phyloP scores from a whole-genome alignment of 92 coral and sea anemone genomes.

The Isaurus tuberculatus region DNA sequence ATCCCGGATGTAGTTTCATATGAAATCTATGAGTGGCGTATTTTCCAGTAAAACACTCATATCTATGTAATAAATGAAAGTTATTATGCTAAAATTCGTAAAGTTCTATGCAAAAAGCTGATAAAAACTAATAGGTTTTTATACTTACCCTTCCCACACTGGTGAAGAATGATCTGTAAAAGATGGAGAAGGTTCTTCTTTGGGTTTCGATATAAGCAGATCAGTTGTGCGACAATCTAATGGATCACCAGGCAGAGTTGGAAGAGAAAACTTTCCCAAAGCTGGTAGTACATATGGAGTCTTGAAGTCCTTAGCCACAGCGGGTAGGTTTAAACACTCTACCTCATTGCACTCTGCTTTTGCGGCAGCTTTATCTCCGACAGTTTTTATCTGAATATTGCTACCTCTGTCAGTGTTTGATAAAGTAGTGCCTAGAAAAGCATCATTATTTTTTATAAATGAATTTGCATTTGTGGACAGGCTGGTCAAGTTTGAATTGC shows the following conservation, averaged over 20 bases:
- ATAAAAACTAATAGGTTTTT: not conserved
- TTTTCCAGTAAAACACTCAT: too few relatives aligned
- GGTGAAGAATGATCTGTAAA: constrained; percentile 37
- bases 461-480: constrained; percentile 17
- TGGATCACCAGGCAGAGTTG: constrained; percentile 74
- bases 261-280: constrained; percentile 60
- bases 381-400: not conserved
- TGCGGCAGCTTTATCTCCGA: not conserved
- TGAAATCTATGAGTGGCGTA: too few relatives aligned
- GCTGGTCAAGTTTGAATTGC: constrained; percentile 22
- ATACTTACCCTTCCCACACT: constrained; percentile 69
- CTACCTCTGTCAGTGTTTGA: not conserved
- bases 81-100: too few relatives aligned
- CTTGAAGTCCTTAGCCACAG: constrained; percentile 35
- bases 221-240: constrained; percentile 72
- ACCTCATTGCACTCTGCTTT: constrained; percentile 10
- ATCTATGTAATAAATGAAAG: too few relatives aligned
- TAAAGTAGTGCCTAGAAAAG: not conserved
- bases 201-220: not conserved
- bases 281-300: constrained; percentile 67
- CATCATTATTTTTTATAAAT: not conserved
- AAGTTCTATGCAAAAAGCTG: too few relatives aligned
- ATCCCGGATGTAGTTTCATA: too few relatives aligned
- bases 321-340: constrained; percentile 28
- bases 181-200: not conserved